Evolutionary conservation across 2,888 invertebrate species (phyloP).

Genomic region (Athalia cordata): DNA sequence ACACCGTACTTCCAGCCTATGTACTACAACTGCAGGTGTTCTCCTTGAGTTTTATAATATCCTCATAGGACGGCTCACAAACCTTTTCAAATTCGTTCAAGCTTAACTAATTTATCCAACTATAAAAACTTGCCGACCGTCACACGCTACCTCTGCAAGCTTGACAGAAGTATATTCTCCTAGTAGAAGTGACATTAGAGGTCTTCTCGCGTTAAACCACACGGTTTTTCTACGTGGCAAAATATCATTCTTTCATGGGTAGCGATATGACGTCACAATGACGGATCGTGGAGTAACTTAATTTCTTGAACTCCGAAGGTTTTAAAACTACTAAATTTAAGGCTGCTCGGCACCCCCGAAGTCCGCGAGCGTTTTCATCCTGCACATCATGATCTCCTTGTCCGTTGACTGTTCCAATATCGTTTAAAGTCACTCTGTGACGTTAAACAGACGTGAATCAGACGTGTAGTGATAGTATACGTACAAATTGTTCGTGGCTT

Average conservation of each 20-base stretch:
- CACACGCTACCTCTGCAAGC: background rate
- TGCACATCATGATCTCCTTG: slow-evolving; percentile 61
- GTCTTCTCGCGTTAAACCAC: background rate
- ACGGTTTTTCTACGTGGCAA: background rate
- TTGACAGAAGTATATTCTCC: slow-evolving; percentile 12
- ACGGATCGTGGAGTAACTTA: too few relatives aligned
- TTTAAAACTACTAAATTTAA: too few relatives aligned
- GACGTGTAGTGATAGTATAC: slow-evolving; percentile 59
- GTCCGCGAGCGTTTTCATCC: slow-evolving; percentile 47
- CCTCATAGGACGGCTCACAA: slow-evolving; percentile 63
- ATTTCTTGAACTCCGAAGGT: too few relatives aligned
- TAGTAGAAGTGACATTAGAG: slow-evolving; percentile 32
- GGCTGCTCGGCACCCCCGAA: background rate
- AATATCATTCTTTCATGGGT: background rate
- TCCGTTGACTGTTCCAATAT: slow-evolving; percentile 64
- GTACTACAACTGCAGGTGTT: slow-evolving; percentile 1
- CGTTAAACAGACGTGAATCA: slow-evolving; percentile 22
- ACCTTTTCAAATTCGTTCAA: slow-evolving; percentile 63
- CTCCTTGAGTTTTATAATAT: slow-evolving; percentile 58
- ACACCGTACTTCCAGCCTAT: too few relatives aligned
- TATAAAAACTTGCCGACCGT: background rate
- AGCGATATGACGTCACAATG: too few relatives aligned
- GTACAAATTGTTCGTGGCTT: slow-evolving; percentile 51
- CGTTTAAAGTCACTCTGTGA: slow-evolving; percentile 68
- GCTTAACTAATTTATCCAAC: slow-evolving; percentile 58